Evolutionary conservation across 92 coral and sea anemone species (phyloP), one percentile per base, ranked within the genome.

Genomic region (Epizoanthus scotinus): DNA sequence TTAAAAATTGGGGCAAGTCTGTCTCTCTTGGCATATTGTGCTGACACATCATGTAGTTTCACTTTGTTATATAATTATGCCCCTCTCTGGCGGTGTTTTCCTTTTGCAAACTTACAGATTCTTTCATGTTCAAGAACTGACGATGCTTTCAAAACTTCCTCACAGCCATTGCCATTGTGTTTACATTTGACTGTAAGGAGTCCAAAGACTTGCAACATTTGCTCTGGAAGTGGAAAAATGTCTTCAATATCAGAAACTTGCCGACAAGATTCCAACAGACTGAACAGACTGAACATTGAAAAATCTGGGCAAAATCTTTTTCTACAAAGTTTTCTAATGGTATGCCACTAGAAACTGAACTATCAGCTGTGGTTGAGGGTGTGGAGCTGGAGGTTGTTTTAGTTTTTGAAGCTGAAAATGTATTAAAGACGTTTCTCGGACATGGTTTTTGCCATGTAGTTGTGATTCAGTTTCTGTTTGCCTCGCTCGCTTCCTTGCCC

Each of bases 1-100:
- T 44, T 12, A 53, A n/a, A 73, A 82, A 83, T 49, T 21, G 31
- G 34, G 31, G 21, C 65, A 17, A 84, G n/a, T n/a, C n/a, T n/a
- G n/a, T n/a, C n/a, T n/a, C n/a, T 50, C 67, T 70, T 61, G 15
- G 57, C 17, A 47, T 83, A 83, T 74, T 84, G 87, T 44, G 42
- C 13, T 40, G 82, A 84, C 2, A 84, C 60, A 67, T 81, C 3
- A 84, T 47, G 55, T 69, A 67, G 66, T 18, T 75, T n/a, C 75
- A 27, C 55, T 84, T 84, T 13, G 20, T 17, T 52, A 75, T 84
- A 5, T 49, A 67, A 53, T 28, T 84, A 84, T 63, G 58, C 6
- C 36, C 87, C 82, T 57, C 67, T 84, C 73, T 71, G 50, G 25
- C 8, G 29, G 15, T 60, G 65, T 67, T 84, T 84, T 28, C 65